Conservation (phyloP, 2,113 vertebrate species). For the Dicaeum eximium region DNA sequence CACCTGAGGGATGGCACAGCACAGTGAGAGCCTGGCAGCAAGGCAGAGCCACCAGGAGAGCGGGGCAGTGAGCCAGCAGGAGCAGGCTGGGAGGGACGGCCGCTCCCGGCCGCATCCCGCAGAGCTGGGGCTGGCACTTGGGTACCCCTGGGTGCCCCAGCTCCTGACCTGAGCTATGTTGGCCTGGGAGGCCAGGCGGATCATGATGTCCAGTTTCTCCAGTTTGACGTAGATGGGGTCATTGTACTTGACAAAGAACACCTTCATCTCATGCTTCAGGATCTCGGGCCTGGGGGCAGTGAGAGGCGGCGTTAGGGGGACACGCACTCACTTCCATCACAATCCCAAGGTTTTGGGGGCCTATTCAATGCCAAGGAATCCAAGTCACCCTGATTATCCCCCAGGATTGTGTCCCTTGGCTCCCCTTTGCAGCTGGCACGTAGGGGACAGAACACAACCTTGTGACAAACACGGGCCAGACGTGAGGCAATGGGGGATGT, state of each 20-base stretch:
- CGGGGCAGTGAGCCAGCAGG: accelerated
- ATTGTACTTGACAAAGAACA: slow-evolving; percentile 99
- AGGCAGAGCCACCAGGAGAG: background rate
- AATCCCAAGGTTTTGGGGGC: background rate
- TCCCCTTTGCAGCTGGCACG: background rate
- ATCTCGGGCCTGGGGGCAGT: slow-evolving; percentile 83
- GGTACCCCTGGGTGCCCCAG: accelerated
- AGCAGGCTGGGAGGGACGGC: background rate
- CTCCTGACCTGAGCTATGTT: slow-evolving; percentile 93
- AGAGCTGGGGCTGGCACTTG: background rate
- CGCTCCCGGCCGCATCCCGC: accelerated
- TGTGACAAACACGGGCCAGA: background rate
- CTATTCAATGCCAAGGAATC: background rate
- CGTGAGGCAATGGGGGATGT: accelerated
- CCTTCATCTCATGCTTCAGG: slow-evolving; percentile 98
- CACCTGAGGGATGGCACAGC: slow-evolving; percentile 73
- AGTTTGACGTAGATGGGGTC: slow-evolving; percentile 98
- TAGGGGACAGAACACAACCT: background rate
- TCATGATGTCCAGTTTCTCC: slow-evolving; percentile 99
- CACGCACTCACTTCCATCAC: accelerated
- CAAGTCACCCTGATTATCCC: accelerated
- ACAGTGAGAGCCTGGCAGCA: background rate
- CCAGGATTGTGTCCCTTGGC: background rate
- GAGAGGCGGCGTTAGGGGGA: background rate
- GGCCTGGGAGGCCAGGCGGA: slow-evolving; percentile 94